A percentile compares a stretch with the other conserved stretches of the same genome.
These are phyloP conservation scores for Chaenocephalus aceratus DNA, from an alignment of 2,113 vertebrate genomes.

Conservation along the genomic window DNA sequence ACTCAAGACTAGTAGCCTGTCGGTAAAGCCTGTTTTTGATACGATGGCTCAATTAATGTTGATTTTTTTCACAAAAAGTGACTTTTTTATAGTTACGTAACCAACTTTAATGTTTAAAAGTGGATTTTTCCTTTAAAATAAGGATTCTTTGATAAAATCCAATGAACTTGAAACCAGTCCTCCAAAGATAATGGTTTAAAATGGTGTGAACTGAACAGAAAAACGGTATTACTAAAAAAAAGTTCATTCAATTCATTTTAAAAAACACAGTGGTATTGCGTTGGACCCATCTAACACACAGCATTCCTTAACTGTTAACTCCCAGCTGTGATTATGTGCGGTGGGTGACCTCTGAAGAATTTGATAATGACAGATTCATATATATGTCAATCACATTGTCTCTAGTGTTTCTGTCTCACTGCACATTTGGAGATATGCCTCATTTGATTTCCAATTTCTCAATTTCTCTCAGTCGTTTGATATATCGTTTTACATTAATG, in stretches of 20 bases:
- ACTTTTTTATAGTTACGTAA: neutral
- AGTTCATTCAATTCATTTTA: too few relatives aligned
- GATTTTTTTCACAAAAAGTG: too few relatives aligned
- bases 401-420: neutral
- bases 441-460: neutral
- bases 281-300: neutral
- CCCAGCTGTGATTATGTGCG: neutral
- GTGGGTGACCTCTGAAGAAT: slow-evolving; percentile 30
- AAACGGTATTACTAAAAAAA: slow-evolving; percentile 20
- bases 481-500: neutral
- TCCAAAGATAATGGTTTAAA: neutral
- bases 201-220: neutral
- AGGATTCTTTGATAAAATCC: neutral
- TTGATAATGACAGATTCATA: slow-evolving; percentile 27
- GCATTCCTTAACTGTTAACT: slow-evolving; percentile 15
- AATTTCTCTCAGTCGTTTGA: neutral
- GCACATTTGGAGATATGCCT: slow-evolving; percentile 15
- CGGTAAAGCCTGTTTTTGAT: too few relatives aligned
- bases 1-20: too few relatives aligned
- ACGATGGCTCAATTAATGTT: too few relatives aligned
- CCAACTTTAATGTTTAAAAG: neutral
- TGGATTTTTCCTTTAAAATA: neutral
- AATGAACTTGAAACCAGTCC: too few relatives aligned
- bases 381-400: slow-evolving; percentile 4
- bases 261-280: too few relatives aligned